phyloP scores from a whole-genome alignment of 2,888 invertebrate genomes.

The Caradrina kadenii region DNA sequence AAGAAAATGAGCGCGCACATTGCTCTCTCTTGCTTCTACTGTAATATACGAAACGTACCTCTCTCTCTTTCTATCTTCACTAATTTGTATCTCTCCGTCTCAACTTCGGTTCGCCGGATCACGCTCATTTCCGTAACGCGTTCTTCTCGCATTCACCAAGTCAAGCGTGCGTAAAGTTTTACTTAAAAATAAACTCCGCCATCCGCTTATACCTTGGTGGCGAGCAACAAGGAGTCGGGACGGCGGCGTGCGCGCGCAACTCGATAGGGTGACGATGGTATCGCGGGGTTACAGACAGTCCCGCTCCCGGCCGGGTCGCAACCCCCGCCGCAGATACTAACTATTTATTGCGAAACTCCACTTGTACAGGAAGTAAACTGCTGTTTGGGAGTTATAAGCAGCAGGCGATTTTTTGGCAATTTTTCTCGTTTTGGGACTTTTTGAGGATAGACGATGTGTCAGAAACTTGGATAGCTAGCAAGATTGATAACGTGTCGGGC shows the following conservation, averaged over 20 bases:
- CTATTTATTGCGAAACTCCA: conserved; percentile 53
- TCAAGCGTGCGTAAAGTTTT: too few species aligned
- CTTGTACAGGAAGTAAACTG: conserved; percentile 37
- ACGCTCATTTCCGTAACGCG: too few species aligned
- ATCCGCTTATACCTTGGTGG: conserved; percentile 50
- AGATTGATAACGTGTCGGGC: neutral
- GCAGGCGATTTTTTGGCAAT: neutral
- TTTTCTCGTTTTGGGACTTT: neutral
- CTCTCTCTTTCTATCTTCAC: too few species aligned
- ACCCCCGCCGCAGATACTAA: conserved; percentile 52
- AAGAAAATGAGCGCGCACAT: too few species aligned
- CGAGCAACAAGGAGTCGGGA: conserved; percentile 64
- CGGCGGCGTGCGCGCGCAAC: conserved; percentile 78
- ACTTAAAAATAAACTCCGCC: conserved; percentile 56
- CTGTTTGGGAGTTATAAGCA: conserved; percentile 31
- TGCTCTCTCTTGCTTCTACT: too few species aligned
- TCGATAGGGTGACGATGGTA: conserved; percentile 67
- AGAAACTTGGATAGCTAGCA: neutral
- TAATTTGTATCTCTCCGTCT: too few species aligned
- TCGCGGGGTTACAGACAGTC: conserved; percentile 60
- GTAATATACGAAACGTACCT: too few species aligned
- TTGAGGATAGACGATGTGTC: neutral
- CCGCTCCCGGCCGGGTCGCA: conserved; percentile 60
- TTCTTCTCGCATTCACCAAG: too few species aligned
- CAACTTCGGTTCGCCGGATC: too few species aligned